Conservation (phyloP, 1,140 invertebrate genomes). For the Spodoptera litura region DNA sequence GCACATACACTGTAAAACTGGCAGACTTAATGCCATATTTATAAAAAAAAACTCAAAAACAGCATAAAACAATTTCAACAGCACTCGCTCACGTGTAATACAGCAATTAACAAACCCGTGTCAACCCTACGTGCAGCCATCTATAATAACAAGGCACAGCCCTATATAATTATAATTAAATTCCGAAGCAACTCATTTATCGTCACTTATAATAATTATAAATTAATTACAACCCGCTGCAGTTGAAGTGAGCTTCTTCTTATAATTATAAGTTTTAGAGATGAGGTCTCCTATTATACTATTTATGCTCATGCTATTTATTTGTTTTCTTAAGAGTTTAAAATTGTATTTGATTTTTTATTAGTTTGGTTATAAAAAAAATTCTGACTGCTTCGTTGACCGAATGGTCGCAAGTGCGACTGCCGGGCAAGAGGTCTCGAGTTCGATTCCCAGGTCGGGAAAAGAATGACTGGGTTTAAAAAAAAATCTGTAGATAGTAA, state of each 20-base stretch:
- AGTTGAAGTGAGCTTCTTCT: constrained; percentile 24
- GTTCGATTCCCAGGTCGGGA: too few relatives aligned
- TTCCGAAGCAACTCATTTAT: constrained; percentile 50
- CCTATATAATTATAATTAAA: constrained; percentile 57
- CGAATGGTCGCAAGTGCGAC: too few relatives aligned
- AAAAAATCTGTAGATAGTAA: too few relatives aligned
- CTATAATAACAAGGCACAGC: constrained; percentile 44
- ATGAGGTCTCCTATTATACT: background rate
- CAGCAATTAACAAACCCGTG: background rate
- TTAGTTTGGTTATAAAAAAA: too few relatives aligned
- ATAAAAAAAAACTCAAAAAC: too few relatives aligned
- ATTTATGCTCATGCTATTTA: background rate
- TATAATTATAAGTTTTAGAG: constrained; percentile 11
- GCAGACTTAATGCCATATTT: too few relatives aligned
- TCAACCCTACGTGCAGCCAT: constrained; percentile 24
- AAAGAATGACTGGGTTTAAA: too few relatives aligned
- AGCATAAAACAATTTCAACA: too few relatives aligned
- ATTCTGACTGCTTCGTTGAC: too few relatives aligned
- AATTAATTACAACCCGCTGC: constrained; percentile 50
- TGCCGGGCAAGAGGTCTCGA: too few relatives aligned
- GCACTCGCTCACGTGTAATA: background rate
- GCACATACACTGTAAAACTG: too few relatives aligned
- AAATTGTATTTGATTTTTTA: background rate
- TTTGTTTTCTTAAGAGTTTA: background rate
- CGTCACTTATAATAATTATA: constrained; percentile 56